Evolutionary conservation across 2,888 invertebrate species (phyloP), one percentile per base, ranked within the genome.

Genomic region (Netelia melanura): DNA sequence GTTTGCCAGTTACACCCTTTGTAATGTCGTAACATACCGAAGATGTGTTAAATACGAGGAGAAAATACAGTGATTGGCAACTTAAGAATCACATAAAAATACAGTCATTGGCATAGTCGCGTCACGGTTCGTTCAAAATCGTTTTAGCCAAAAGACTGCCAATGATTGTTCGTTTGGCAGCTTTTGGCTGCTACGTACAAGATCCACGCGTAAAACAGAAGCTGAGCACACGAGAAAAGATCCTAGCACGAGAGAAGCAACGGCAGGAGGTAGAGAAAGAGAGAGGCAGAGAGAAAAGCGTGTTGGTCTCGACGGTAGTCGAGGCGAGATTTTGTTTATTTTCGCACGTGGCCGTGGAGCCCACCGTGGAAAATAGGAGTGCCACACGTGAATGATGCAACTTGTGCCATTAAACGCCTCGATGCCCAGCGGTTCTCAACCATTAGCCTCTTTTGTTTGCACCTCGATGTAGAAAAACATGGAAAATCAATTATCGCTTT

Each of bases 291-390:
- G 48, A 74, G 74, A 10, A 14, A 48, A 48, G 48, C 48, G 48
- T 3, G 48, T 8, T 48, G 48, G 48, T 48, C 48, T 48, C 48
- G 30, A 54, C 48, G 61, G 54, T 64, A 62, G 75, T 62, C 75
- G 56, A 56, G 70, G 38, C 14, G 71, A 58, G 64, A 56, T 70
- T 64, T 81, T 76, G 81, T 81, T 81, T 81, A 81, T 81, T 81
- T 81, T 81, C 75, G 76, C 81, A 81, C 81, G 81, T 81, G 81
- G 81, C 56, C 17, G 64, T 14, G 65, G 67, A 70, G 54, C 75
- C 75, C 70, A 81, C 62, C 56, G 76, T 64, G 81, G 81, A 81
- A 81, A 81, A 76, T 81, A 76, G 81, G 81, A 81, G 81, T 71
- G 81, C 81, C 81, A 70, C 75, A 68, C 74, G 81, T 68, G 70